Conservation (phyloP, 1,140 invertebrate genomes). For the Eueides isabella region DNA sequence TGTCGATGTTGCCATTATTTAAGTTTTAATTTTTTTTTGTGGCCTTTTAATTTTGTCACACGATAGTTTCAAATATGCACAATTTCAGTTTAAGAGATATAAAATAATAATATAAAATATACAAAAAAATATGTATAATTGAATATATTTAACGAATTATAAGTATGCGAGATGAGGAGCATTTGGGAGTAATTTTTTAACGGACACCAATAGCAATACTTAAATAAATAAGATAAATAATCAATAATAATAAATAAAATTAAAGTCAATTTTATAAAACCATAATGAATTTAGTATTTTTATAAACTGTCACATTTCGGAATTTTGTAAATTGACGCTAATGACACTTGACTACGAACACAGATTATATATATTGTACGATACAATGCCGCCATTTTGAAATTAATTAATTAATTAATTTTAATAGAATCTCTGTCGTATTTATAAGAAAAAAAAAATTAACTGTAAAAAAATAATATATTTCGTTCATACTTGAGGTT, state of each 20-base stretch:
- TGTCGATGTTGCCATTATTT: too few species aligned
- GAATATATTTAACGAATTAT: conserved; percentile 3
- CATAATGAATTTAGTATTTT: conserved; percentile 10
- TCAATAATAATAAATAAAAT: conserved; percentile 1
- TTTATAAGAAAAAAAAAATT: background rate
- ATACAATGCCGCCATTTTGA: background rate
- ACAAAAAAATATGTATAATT: background rate
- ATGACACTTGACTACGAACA: conserved; percentile 6
- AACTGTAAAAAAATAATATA: background rate
- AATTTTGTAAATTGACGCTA: conserved; percentile 1
- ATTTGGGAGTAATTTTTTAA: background rate
- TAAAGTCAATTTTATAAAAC: background rate
- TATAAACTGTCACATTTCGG: conserved; percentile 1
- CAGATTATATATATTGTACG: background rate
- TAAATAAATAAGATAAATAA: background rate
- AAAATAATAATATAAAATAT: background rate
- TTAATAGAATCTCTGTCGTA: background rate
- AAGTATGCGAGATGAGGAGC: conserved; percentile 76
- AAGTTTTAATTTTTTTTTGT: too few species aligned
- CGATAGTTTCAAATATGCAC: background rate
- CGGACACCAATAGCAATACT: background rate
- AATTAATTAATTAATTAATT: background rate
- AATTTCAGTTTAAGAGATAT: background rate
- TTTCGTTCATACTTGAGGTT: background rate
- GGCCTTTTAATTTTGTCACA: background rate